phyloP scores from a whole-genome alignment of 2,797 vertebrate species.

The Pseudochaenichthys georgianus region DNA sequence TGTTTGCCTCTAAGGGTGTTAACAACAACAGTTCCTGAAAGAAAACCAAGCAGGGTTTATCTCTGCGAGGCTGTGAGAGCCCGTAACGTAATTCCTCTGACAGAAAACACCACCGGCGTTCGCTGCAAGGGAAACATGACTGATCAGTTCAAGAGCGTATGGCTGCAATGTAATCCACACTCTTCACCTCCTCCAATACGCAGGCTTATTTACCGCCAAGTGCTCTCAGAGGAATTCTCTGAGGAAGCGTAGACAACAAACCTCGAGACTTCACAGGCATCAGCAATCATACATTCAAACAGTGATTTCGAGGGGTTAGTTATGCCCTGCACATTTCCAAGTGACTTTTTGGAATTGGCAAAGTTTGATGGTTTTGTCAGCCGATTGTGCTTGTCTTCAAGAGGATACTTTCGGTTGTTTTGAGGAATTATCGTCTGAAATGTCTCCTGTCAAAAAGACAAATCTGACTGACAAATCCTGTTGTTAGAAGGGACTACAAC shows the following conservation, averaged over 20 bases:
- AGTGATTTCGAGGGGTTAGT: neutral
- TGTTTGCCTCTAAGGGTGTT: conserved; percentile 10
- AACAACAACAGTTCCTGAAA: conserved; percentile 3
- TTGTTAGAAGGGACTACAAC: neutral
- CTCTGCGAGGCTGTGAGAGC: conserved; percentile 21
- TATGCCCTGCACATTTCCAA: neutral
- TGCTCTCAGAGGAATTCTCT: conserved; percentile 41
- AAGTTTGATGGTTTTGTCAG: neutral
- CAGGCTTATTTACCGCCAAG: conserved; percentile 53
- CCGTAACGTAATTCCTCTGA: conserved; percentile 66
- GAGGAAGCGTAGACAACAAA: conserved; percentile 26
- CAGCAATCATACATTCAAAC: neutral
- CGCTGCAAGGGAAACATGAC: conserved; percentile 49
- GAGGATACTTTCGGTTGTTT: neutral
- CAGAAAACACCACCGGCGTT: conserved; percentile 56
- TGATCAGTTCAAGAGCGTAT: conserved; percentile 48
- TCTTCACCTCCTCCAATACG: conserved; percentile 52
- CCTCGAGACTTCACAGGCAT: conserved; percentile 7
- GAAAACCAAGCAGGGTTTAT: conserved; percentile 16
- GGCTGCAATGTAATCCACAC: conserved; percentile 54
- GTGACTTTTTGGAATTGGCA: neutral
- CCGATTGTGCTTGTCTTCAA: neutral
- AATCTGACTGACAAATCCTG: conserved; percentile 2
- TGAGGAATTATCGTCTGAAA: neutral
- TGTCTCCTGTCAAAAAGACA: neutral